These are phyloP conservation scores for Macrotus californicus DNA, from an alignment of 2,113 vertebrate species.

Conservation along the genomic window DNA sequence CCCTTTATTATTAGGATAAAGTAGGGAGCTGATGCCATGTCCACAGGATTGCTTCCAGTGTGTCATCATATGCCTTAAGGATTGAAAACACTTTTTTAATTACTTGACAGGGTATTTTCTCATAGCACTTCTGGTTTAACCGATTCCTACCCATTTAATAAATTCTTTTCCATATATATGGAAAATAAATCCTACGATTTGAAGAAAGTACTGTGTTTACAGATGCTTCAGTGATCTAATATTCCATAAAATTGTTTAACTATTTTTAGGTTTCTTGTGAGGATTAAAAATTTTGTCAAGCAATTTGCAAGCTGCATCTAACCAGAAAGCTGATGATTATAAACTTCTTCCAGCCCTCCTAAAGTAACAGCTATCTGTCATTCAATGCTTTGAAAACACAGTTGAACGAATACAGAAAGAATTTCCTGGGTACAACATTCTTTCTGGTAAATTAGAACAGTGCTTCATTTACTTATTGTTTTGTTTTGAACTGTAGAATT, in stretches of 20 bases:
- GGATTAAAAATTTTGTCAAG: neutral
- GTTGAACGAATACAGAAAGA: neutral
- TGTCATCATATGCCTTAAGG: neutral
- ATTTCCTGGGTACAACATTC: neutral
- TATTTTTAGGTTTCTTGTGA: neutral
- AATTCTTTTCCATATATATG: neutral
- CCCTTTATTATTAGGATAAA: neutral
- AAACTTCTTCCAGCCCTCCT: neutral
- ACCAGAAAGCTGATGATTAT: neutral
- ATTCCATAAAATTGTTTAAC: neutral
- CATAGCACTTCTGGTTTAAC: neutral
- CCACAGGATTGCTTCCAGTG: neutral
- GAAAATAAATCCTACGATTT: neutral
- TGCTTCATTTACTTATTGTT: neutral
- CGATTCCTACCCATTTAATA: neutral
- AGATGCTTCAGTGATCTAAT: neutral
- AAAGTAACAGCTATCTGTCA: neutral
- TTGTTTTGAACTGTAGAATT: neutral
- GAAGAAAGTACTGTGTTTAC: neutral
- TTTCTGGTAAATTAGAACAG: neutral
- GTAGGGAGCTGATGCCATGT: neutral
- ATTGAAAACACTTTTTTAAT: neutral
- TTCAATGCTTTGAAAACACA: neutral
- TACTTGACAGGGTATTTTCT: neutral
- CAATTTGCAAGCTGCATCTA: neutral